These are phyloP conservation scores for Drosophila anomalipes DNA, from an alignment of 2,888 invertebrate genomes.

Conservation along the genomic window DNA sequence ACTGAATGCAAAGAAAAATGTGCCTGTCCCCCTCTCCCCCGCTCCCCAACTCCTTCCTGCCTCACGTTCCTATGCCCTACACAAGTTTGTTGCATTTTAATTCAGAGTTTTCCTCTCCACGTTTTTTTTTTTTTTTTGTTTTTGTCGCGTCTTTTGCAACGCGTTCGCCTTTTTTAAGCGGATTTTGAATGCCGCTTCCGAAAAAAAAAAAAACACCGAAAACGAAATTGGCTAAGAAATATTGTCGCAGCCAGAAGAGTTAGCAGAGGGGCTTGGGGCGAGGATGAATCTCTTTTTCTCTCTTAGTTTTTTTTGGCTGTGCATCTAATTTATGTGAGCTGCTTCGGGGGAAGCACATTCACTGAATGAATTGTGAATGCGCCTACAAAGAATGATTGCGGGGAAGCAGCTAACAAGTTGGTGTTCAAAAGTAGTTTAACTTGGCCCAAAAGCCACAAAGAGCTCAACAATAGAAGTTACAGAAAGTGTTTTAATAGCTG, in stretches of 20 bases:
- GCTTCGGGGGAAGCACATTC: constrained; percentile 61
- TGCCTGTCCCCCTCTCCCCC: constrained; percentile 11
- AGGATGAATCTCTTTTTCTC: not conserved
- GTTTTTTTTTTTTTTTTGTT: constrained; percentile 31
- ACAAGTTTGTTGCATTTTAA: constrained; percentile 70
- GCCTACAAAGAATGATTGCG: constrained; percentile 26
- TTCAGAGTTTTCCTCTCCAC: constrained; percentile 52
- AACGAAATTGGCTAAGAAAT: constrained; percentile 69
- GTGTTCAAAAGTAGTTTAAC: not conserved
- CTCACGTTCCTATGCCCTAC: constrained; percentile 4
- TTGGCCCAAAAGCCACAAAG: not conserved
- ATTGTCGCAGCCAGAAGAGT: constrained; percentile 40
- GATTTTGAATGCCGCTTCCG: constrained; percentile 69
- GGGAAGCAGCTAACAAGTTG: not conserved
- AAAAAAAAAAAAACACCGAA: constrained; percentile 43
- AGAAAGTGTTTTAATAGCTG: not conserved
- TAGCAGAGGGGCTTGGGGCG: not conserved
- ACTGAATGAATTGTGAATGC: constrained; percentile 42
- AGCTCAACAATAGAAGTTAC: not conserved
- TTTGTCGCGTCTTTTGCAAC: constrained; percentile 31
- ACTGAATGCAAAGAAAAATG: constrained; percentile 65
- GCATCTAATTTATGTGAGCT: constrained; percentile 78
- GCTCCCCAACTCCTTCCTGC: too few relatives aligned
- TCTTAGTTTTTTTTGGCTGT: not conserved
- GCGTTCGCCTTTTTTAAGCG: constrained; percentile 72